Evolutionary conservation across 2,113 vertebrate genomes (phyloP), one percentile per base, ranked within the genome.

Genomic region (Antigone vipio): DNA sequence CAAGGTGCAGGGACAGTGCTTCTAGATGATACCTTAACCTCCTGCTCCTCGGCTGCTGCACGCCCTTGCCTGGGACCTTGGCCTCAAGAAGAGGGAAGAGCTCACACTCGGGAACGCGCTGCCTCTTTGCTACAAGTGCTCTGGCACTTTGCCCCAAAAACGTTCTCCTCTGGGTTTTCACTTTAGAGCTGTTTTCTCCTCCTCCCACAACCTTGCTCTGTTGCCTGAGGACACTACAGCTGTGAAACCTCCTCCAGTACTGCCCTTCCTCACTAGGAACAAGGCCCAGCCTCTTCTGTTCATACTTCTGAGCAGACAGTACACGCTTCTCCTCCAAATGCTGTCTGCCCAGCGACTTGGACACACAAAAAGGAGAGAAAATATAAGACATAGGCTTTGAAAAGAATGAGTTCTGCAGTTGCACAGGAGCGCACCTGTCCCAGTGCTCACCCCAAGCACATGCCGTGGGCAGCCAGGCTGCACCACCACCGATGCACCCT

Each of bases 241-340:
- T 52, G 27, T 0, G 0, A 62, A 79, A 84, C 15, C 13, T n/a
- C 26, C 55, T 27, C 34, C 52, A 40, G 6, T 11, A 5, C 19
- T 0, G 0, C 27, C 12, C 24, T 40, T 77, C 40, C 56, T 52
- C 0, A 1, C 19, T 53, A 59, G 0, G 2, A 84, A 32, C 24
- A 26, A 8, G 40, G 40, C 8, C 23, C 15, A 67, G 42, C n/a
- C 35, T 67, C 60, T 67, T 63, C 58, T 35, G 17, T 2, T 52
- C 64, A 24, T 47, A 40, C 20, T 56, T 58, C 64, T 30, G 7
- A 68, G 45, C 11, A 59, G 17, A 56, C 10, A 21, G 27, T 2
- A 13, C 56, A 6, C 0, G 0, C 23, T 77, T 35, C 62, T 59
- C 38, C 56, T 55, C 58, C 14, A 45, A 38, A 73, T 32, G 35